Base-by-base conservation (phyloP, 2,888 invertebrate species). In the Erebia aethiops region DNA sequence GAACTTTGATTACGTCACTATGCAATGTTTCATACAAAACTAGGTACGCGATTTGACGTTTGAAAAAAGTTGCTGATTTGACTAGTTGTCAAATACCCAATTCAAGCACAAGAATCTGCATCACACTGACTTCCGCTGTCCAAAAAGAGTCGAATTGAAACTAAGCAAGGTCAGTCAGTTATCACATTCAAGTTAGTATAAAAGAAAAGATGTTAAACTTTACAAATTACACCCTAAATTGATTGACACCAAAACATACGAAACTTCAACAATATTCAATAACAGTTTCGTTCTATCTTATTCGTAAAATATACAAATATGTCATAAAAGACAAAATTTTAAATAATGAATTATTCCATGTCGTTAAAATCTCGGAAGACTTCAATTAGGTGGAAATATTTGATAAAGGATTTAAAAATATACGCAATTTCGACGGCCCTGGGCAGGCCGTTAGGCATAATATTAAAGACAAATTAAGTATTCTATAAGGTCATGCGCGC, bases 361-460 rank as follows among this genome's bases (percentile, higher is more conserved):
- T 73, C 54, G 74, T 72, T 75, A 74, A 71, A 79, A 74, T 71
- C 76, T 75, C 84, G 87, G 87, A 87, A 87, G 86, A 87, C 87
- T 78, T 83, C 78, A 77, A 80, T 76, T 80, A 81, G 81, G 80
- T 82, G 81, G 71, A 74, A 71, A 72, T 58, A 56, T 76, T 65
- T 66, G 35, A 64, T 64, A 57, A 51, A 52, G 8, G 60, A 51
- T 60, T 70, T 35, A 7, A 18, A 70, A 67, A 66, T 66, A 66
- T 71, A 71, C 69, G 69, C 60, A 62, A 54, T 62, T 70, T 72
- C 56, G 51, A 65, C 58, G 43, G 65, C 67, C 54, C 62, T 43
- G 43, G 16, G 18, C n/a, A 14, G 62, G 49, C 62, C 62, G 18
- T 49, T 18, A 49, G 46, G 46, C 62, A 21, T 21, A 61, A 61